Evolutionary conservation across 2,113 vertebrate genomes (phyloP).

Genomic region (Syngnathus typhle): DNA sequence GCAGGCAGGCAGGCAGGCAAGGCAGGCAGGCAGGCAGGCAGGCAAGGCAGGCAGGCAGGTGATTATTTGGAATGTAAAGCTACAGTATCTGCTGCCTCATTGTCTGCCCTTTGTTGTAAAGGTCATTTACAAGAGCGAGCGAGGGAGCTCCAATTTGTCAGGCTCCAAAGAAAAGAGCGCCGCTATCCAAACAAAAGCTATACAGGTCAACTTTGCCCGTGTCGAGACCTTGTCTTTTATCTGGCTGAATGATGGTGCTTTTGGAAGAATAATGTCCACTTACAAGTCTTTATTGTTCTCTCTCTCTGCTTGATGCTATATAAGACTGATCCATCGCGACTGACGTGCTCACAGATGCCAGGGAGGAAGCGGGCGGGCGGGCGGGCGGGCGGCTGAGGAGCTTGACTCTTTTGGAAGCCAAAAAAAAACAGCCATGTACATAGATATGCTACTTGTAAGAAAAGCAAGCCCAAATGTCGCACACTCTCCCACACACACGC

Average conservation of each 20-base stretch:
- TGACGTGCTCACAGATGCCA: too few species aligned
- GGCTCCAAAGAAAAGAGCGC: conserved; percentile 8
- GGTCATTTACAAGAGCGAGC: neutral
- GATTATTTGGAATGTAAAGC: too few species aligned
- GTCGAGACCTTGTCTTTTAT: conserved; percentile 36
- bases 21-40: too few species aligned
- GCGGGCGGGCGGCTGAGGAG: too few species aligned
- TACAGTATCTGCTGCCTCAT: too few species aligned
- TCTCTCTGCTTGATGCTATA: conserved; percentile 24
- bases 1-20: too few species aligned
- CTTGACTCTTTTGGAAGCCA: too few species aligned
- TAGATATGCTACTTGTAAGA: too few species aligned
- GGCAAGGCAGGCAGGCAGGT: too few species aligned
- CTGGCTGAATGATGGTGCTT: conserved; percentile 24
- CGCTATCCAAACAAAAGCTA: conserved; percentile 42
- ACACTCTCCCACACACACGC: too few species aligned
- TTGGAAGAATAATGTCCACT: conserved; percentile 50
- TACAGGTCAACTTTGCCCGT: conserved; percentile 36
- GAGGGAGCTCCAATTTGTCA: neutral
- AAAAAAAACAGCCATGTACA: too few species aligned
- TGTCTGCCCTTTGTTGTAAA: neutral
- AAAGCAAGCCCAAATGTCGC: too few species aligned
- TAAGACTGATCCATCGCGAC: conserved; percentile 40
- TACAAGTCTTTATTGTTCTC: conserved; percentile 49
- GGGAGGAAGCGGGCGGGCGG: neutral